These are phyloP conservation scores for Mormyrus hasselquistii DNA, from an alignment of 2,797 vertebrate genomes.

Conservation along the genomic window DNA sequence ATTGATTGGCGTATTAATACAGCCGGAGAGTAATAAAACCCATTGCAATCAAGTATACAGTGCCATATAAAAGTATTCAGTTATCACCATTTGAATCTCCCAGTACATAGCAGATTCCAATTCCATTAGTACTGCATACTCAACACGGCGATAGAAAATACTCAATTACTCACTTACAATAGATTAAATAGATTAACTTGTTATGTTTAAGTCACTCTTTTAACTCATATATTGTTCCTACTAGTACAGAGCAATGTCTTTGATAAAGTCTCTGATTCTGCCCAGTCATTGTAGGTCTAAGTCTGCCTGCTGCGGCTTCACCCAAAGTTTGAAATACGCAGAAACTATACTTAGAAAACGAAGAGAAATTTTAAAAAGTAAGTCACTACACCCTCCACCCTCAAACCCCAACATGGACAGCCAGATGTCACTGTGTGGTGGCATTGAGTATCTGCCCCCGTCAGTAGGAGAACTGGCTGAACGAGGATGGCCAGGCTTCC, in stretches of 20 bases:
- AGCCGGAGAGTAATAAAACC: too few relatives aligned
- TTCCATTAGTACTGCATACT: neutral
- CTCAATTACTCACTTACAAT: neutral
- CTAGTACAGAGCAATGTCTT: neutral
- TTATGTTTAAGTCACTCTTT: neutral
- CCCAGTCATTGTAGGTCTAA: neutral
- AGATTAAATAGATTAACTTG: neutral
- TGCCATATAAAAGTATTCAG: too few relatives aligned
- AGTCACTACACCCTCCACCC: neutral
- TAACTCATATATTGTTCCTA: neutral
- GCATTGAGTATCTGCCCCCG: neutral
- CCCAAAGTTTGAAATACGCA: neutral
- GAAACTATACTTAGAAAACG: neutral
- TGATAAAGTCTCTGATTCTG: neutral
- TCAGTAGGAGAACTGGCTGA: neutral
- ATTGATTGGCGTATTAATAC: too few relatives aligned
- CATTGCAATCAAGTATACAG: too few relatives aligned
- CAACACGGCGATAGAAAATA: neutral
- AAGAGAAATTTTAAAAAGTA: neutral
- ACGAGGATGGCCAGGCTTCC: neutral
- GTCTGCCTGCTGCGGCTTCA: neutral
- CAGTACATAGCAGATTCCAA: neutral
- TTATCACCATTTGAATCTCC: neutral
- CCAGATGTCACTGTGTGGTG: neutral
- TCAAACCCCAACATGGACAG: neutral